phyloP scores from a whole-genome alignment of 2,113 vertebrate genomes.

The Poecilia latipinna region DNA sequence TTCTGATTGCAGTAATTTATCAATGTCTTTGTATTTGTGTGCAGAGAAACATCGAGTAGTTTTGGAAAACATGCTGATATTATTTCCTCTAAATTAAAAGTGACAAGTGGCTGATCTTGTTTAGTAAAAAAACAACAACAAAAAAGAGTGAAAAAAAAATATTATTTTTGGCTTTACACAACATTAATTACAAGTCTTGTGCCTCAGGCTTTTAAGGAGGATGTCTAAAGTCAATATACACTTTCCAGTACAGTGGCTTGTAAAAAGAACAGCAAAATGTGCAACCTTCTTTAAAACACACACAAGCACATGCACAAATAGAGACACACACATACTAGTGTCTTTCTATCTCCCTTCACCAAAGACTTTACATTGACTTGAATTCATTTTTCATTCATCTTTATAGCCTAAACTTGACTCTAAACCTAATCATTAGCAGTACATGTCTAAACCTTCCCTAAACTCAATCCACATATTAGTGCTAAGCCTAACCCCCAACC shows the following conservation, averaged over 20 bases:
- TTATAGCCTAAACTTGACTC: too few species aligned
- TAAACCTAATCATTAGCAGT: too few species aligned
- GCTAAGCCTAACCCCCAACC: too few species aligned
- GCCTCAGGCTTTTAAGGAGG: slow-evolving; percentile 10
- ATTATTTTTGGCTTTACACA: not conserved
- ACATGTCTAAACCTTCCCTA: too few species aligned
- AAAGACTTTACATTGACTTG: too few species aligned
- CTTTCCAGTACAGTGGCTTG: slow-evolving; percentile 32
- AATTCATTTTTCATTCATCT: too few species aligned
- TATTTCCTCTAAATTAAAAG: slow-evolving; percentile 2
- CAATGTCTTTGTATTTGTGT: slow-evolving; percentile 42
- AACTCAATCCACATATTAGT: too few species aligned
- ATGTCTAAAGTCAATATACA: not conserved
- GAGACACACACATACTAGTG: not conserved
- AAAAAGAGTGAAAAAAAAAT: not conserved
- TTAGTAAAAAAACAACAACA: not conserved
- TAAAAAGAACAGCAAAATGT: slow-evolving; percentile 33
- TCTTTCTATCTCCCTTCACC: too few species aligned
- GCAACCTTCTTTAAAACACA: not conserved
- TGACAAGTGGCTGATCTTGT: slow-evolving; percentile 12
- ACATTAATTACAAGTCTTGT: not conserved
- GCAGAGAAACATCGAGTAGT: slow-evolving; percentile 8
- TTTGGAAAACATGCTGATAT: slow-evolving; percentile 9
- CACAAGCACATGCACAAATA: not conserved
- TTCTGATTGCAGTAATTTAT: slow-evolving; percentile 52